phyloP scores from a whole-genome alignment of 2,888 invertebrate genomes.

The Patella ulyssiponensis region DNA sequence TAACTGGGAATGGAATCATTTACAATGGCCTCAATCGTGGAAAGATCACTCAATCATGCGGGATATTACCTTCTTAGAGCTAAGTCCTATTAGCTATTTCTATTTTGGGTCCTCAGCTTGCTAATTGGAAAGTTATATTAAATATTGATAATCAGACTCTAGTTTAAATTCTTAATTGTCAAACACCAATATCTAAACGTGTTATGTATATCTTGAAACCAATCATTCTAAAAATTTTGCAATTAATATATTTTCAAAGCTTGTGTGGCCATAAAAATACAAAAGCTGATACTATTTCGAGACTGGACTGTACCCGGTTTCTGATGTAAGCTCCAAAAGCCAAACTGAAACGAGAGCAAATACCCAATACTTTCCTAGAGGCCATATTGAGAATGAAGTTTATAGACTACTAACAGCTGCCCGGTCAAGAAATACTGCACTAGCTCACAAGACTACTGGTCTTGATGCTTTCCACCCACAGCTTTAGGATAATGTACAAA shows the following conservation, averaged over 20 bases:
- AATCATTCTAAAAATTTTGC: background rate
- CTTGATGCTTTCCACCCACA: background rate
- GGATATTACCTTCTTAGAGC: constrained; percentile 18
- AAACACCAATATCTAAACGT: background rate
- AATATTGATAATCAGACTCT: constrained; percentile 16
- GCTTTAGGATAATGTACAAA: background rate
- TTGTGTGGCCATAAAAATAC: background rate
- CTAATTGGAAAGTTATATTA: constrained; percentile 4
- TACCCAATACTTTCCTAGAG: background rate
- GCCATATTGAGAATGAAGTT: background rate
- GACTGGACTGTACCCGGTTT: background rate
- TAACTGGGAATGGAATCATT: constrained; percentile 16
- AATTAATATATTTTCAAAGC: constrained; percentile 10
- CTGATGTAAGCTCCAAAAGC: background rate
- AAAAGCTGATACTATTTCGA: background rate
- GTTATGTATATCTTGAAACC: background rate
- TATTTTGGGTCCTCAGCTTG: background rate
- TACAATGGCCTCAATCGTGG: constrained; percentile 16
- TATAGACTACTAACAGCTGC: background rate
- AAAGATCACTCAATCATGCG: background rate
- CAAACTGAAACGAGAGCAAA: background rate
- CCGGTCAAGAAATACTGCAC: background rate
- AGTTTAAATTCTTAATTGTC: constrained; percentile 8
- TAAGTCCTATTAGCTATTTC: constrained; percentile 16
- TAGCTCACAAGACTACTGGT: background rate